Evolutionary conservation across 1,140 invertebrate species (phyloP).

Genomic region (Temnothorax longispinosus): DNA sequence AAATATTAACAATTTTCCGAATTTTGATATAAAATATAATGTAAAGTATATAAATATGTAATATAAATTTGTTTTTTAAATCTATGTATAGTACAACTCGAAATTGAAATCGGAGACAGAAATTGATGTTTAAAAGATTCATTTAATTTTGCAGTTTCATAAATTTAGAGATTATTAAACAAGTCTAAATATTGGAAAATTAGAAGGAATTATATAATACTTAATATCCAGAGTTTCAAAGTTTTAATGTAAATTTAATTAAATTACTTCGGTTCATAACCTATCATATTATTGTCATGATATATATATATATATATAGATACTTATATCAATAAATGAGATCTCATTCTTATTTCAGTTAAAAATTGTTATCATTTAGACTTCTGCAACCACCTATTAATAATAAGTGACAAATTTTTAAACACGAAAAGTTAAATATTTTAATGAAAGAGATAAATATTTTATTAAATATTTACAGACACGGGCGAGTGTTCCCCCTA

Average conservation of each 20-base stretch:
- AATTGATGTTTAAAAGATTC: constrained; percentile 5
- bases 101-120: neutral
- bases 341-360: neutral
- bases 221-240: neutral
- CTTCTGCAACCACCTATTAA: neutral
- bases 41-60: neutral
- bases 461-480: constrained; percentile 23
- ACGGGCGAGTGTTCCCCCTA: neutral
- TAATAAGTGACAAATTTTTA: neutral
- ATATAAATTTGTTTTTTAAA: neutral
- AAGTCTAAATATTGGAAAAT: neutral
- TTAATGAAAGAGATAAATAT: constrained; percentile 7
- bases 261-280: neutral
- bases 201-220: neutral
- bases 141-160: neutral
- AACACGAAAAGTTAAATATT: neutral
- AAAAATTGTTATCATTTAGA: neutral
- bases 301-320: neutral
- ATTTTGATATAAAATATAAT: neutral
- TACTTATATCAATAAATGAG: neutral
- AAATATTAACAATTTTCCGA: neutral
- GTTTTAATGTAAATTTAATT: neutral
- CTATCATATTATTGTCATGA: neutral
- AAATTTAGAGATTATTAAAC: neutral
- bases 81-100: neutral